These are phyloP conservation scores for Mystacornis crossleyi DNA, from an alignment of 2,113 vertebrate species.

Conservation along the genomic window DNA sequence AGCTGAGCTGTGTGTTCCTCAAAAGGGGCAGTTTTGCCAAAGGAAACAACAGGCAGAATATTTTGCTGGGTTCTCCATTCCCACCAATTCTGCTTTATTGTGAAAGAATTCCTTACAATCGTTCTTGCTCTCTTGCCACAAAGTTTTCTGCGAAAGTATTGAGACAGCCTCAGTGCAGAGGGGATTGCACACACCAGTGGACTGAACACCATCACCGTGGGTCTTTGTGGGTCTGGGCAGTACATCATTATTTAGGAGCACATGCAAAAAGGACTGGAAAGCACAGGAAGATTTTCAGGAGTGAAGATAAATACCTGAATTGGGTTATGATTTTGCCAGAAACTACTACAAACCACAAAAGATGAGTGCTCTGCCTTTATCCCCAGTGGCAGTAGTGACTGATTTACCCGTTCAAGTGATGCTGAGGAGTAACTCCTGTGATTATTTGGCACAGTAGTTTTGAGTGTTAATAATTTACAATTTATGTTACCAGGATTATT, in stretches of 20 bases:
- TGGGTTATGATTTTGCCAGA: background rate
- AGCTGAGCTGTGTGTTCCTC: background rate
- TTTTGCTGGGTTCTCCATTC: background rate
- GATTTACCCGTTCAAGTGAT: background rate
- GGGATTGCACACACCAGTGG: background rate
- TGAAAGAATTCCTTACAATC: background rate
- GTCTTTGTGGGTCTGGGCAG: background rate
- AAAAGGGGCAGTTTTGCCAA: background rate
- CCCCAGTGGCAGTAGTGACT: background rate
- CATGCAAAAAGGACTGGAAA: background rate
- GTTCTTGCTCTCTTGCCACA: background rate
- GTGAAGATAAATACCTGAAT: background rate
- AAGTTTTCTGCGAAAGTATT: background rate
- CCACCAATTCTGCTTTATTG: background rate
- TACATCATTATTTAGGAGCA: fast-evolving
- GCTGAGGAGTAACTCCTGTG: background rate
- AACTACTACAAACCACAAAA: background rate
- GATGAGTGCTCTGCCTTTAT: background rate
- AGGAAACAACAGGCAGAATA: background rate
- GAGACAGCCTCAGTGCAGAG: fast-evolving
- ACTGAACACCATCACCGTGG: fast-evolving
- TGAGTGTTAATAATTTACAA: background rate
- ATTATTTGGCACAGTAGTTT: background rate
- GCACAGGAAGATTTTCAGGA: background rate
- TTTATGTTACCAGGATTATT: background rate